phyloP scores from a whole-genome alignment of 1,140 invertebrate genomes.

The Arion vulgaris region DNA sequence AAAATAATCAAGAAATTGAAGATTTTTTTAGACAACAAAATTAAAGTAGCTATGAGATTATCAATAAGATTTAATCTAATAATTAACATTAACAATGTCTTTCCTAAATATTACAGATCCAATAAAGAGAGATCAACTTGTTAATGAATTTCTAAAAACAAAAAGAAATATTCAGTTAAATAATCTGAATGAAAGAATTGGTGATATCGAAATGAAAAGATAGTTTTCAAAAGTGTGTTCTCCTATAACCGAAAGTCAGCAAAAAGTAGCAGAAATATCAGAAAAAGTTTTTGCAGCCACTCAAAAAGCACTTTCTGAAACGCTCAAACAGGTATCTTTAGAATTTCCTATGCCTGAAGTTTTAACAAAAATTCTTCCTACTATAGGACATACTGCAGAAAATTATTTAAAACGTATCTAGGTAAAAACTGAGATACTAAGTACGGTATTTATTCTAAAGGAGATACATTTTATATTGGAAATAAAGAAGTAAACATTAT shows the following conservation, averaged over 20 bases:
- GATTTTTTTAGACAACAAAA: background rate
- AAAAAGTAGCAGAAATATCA: background rate
- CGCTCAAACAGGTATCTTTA: background rate
- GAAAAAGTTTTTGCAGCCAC: background rate
- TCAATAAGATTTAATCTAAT: too few relatives aligned
- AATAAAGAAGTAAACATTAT: constrained; percentile 7
- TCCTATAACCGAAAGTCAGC: background rate
- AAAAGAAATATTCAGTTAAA: constrained; percentile 9
- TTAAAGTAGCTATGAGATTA: background rate
- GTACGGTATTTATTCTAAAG: background rate
- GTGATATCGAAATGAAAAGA: constrained; percentile 9
- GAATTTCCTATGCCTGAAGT: background rate
- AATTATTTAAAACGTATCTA: constrained; percentile 5
- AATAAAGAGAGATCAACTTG: background rate
- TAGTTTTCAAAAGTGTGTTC: background rate
- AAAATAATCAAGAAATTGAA: background rate
- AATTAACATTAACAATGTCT: background rate
- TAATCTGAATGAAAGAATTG: background rate
- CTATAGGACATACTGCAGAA: background rate
- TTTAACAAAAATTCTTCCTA: background rate
- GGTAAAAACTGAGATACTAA: background rate
- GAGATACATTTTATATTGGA: background rate
- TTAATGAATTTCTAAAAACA: background rate
- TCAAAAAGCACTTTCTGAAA: background rate
- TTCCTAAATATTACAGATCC: background rate